Percentiles rank a stretch among this genome's conserved stretches.
Evolutionary conservation across 2,113 vertebrate genomes (phyloP).

Genomic region (Catharus bicknelli): DNA sequence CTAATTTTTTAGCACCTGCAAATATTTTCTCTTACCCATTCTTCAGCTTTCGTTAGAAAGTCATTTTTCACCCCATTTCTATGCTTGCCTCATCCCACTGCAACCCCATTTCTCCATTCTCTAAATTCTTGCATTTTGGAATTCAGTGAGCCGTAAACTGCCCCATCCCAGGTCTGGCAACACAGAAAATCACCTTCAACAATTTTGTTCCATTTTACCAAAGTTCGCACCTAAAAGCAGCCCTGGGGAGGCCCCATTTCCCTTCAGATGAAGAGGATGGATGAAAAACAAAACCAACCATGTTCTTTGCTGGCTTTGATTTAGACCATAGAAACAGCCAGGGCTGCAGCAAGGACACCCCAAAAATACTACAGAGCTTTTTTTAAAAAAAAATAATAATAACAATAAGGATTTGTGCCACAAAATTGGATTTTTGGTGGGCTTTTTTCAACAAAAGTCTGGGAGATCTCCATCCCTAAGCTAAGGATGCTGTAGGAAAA

Average conservation of each 20-base stretch:
- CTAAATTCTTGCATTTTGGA: not conserved
- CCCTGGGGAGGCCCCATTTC: not conserved
- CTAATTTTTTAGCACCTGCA: not conserved
- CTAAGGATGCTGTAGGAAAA: not conserved
- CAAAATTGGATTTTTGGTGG: rapidly evolving
- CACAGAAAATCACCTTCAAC: not conserved
- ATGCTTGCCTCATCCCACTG: rapidly evolving
- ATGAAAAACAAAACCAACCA: not conserved
- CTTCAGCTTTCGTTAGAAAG: not conserved
- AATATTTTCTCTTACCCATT: not conserved
- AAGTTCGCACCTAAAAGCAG: not conserved
- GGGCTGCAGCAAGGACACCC: rapidly evolving
- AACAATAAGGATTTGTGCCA: rapidly evolving
- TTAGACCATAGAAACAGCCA: not conserved
- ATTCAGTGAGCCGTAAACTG: rapidly evolving
- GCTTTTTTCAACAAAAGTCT: not conserved
- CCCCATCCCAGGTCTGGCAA: rapidly evolving
- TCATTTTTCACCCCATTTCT: not conserved
- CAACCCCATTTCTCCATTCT: not conserved
- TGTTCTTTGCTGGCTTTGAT: not conserved
- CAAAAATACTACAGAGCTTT: not conserved
- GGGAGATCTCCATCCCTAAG: not conserved
- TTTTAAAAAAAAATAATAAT: not conserved
- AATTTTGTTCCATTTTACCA: not conserved
- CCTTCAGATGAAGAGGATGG: not conserved